Conservation (phyloP, 1,140 invertebrate species). For the Cephus cinctus region DNA sequence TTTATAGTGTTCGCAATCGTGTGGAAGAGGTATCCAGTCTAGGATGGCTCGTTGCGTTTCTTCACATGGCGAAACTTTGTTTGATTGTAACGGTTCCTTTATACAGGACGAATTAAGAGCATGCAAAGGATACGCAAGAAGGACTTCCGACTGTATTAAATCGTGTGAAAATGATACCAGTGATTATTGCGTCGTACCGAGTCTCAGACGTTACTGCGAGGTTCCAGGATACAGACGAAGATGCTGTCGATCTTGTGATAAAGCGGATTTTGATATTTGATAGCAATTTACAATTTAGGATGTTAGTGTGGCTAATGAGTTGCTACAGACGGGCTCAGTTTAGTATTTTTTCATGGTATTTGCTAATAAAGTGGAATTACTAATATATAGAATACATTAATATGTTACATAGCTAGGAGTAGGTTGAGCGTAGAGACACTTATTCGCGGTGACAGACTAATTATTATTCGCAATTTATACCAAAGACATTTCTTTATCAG, state of each 20-base stretch:
- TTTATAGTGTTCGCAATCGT: slow-evolving; percentile 74
- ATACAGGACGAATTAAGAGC: slow-evolving; percentile 43
- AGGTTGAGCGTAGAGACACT: too few species aligned
- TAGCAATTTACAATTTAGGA: too few species aligned
- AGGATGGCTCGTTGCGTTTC: slow-evolving; percentile 67
- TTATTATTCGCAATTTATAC: too few species aligned
- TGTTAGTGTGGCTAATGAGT: too few species aligned
- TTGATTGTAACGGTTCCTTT: slow-evolving; percentile 51
- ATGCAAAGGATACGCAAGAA: slow-evolving; percentile 38
- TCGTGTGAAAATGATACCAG: slow-evolving; percentile 51
- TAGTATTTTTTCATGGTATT: too few species aligned
- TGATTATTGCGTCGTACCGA: slow-evolving; percentile 49
- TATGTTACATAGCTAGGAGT: too few species aligned
- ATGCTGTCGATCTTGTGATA: slow-evolving; percentile 52
- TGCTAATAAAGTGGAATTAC: too few species aligned
- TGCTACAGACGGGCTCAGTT: too few species aligned
- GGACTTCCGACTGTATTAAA: slow-evolving; percentile 26
- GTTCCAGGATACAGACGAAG: slow-evolving; percentile 57
- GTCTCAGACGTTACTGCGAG: slow-evolving; percentile 57
- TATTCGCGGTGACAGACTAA: too few species aligned
- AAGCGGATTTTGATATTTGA: too few species aligned
- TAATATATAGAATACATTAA: too few species aligned
- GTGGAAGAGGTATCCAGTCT: slow-evolving; percentile 69
- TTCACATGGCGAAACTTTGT: slow-evolving; percentile 50
- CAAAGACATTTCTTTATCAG: too few species aligned